Conservation (phyloP, 2,888 invertebrate species). For the Diarsia rubi region DNA sequence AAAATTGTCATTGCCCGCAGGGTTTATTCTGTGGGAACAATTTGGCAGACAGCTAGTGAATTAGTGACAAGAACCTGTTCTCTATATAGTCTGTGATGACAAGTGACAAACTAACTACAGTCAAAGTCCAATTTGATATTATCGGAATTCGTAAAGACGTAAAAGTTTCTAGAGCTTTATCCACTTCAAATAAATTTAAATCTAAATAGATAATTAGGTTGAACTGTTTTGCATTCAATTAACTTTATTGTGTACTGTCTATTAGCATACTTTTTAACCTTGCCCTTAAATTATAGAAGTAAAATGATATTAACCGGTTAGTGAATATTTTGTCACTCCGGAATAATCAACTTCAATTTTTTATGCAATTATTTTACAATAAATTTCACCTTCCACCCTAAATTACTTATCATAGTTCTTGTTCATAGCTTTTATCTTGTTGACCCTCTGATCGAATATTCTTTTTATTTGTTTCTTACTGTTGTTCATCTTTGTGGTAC, state of each 20-base stretch:
- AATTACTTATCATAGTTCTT: neutral
- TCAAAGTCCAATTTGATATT: conserved; percentile 30
- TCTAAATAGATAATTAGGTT: conserved; percentile 1
- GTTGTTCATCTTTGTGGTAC: neutral
- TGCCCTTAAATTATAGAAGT: neutral
- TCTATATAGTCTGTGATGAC: too few species aligned
- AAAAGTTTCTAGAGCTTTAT: neutral
- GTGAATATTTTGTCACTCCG: conserved; percentile 4
- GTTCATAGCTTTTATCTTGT: neutral
- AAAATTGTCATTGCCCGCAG: neutral
- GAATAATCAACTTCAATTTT: neutral
- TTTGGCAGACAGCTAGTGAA: neutral
- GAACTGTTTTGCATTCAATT: conserved; percentile 23
- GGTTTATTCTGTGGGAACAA: neutral
- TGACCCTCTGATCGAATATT: conserved; percentile 3
- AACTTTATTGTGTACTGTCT: conserved; percentile 16
- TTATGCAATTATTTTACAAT: neutral
- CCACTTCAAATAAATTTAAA: neutral
- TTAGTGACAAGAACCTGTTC: too few species aligned
- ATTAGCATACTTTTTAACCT: conserved; percentile 8
- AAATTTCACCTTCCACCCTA: neutral
- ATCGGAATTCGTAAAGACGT: neutral
- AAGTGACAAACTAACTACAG: too few species aligned
- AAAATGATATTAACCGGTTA: conserved; percentile 16
- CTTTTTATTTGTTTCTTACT: neutral